Percentiles rank a stretch among this genome's conserved stretches.
Conservation (phyloP, 2,113 vertebrate genomes). For the Prinia subflava region DNA sequence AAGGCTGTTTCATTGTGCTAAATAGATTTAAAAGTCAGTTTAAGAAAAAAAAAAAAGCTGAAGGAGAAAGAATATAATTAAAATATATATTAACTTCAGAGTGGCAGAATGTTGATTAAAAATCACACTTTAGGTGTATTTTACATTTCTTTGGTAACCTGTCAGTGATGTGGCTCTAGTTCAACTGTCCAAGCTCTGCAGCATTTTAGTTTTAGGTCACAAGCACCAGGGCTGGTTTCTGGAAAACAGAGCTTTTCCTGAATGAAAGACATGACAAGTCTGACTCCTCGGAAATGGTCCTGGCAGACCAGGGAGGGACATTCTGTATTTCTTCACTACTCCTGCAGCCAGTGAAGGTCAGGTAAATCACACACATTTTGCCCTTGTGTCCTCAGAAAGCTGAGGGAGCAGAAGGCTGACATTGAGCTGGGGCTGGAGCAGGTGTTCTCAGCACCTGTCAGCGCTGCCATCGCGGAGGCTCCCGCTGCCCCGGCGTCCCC, state of each 20-base stretch:
- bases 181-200: not conserved
- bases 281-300: rapidly evolving
- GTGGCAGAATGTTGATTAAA: not conserved
- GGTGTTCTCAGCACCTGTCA: conserved; percentile 34
- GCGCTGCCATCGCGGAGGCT: not conserved
- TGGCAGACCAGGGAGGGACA: too few relatives aligned
- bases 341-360: not conserved
- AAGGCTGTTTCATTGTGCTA: not conserved
- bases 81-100: not conserved
- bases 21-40: not conserved
- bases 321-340: not conserved
- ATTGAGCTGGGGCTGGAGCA: conserved; percentile 52
- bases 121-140: not conserved
- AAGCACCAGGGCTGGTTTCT: not conserved
- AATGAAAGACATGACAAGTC: not conserved
- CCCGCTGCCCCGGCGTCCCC: not conserved
- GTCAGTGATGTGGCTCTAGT: not conserved
- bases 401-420: conserved; percentile 37
- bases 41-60: not conserved
- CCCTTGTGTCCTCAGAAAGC: conserved; percentile 68
- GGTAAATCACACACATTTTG: not conserved
- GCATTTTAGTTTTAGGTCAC: not conserved
- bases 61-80: not conserved
- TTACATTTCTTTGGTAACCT: not conserved
- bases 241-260: not conserved